These are phyloP conservation scores for Ptychobarbus kaznakovi DNA, from an alignment of 2,797 vertebrate species.

Conservation along the genomic window DNA sequence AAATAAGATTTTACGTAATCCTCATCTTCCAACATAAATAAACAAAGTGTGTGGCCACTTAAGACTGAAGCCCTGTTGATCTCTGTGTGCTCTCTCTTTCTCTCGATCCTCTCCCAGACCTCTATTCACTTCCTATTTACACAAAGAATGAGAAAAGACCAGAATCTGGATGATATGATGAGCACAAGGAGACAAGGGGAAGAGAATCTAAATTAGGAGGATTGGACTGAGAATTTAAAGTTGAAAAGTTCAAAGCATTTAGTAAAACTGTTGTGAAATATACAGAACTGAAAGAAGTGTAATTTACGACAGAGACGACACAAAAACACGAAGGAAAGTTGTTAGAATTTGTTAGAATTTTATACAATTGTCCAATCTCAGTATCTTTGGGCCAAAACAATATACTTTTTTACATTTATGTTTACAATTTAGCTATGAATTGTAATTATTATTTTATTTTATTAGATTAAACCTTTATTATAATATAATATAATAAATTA, in stretches of 20 bases:
- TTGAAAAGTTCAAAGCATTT: background rate
- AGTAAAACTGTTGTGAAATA: background rate
- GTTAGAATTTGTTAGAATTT: background rate
- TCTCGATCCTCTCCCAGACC: constrained; percentile 19
- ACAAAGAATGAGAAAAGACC: constrained; percentile 33
- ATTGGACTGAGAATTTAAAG: background rate
- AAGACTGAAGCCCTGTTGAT: constrained; percentile 22
- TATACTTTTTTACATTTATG: background rate
- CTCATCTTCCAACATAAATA: constrained; percentile 46
- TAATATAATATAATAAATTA: background rate
- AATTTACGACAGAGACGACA: background rate
- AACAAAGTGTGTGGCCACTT: constrained; percentile 38
- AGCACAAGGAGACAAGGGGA: constrained; percentile 8
- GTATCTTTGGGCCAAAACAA: background rate
- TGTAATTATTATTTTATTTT: background rate
- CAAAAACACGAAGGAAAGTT: background rate
- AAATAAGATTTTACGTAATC: constrained; percentile 40
- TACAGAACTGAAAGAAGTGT: background rate
- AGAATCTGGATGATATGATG: constrained; percentile 7
- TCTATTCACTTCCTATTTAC: constrained; percentile 17
- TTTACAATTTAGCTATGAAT: background rate
- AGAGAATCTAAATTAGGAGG: constrained; percentile 7
- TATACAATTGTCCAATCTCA: background rate
- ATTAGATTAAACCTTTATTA: background rate
- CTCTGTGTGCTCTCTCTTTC: constrained; percentile 3